Evolutionary conservation across 2,888 invertebrate genomes (phyloP), one percentile per base, ranked within the genome.

Genomic region (Hemaris fuciformis): DNA sequence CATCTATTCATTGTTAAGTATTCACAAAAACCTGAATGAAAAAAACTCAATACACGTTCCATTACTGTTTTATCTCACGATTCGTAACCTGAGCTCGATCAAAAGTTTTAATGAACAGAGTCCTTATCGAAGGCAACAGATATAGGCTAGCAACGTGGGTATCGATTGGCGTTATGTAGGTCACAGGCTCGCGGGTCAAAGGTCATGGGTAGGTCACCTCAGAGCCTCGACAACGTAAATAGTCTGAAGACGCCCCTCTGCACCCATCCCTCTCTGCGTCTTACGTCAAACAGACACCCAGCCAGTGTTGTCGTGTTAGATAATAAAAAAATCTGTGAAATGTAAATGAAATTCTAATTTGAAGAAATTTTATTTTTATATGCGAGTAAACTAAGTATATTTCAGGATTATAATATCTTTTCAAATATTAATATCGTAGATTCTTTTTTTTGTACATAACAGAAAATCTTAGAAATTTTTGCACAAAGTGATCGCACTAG

Each of bases 161-260:
- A 90, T 90, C 87, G 89, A 88, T 88, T 88, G 77, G 75, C 72
- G 71, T 68, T 75, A 86, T 87, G 84, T 94, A 90, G 94, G 94
- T 93, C 93, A 87, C 87, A 91, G 93, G 87, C 91, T 91, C 77
- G 71, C 88, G 84, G 93, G 93, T 93, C 93, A 93, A 91, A 93
- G 93, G 93, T 93, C 93, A 88, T 85, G 88, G 84, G 85, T 86
- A 88, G 91, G 88, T 89, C 89, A 79, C 83, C 78, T 74, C 75
- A 67, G 76, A 79, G 79, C 76, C 77, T 78, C 80, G n/a, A n/a
- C n/a, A 80, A 80, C 80, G 80, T 85, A 84, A 84, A 83, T 83
- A 81, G 80, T 81, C 84, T 81, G 80, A 79, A 73, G 73, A 73
- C 75, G 75, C 75, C 63, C 60, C 63, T 65, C 65, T 68, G 70